A percentile compares a stretch with the other conserved stretches of the same genome.
Evolutionary conservation across 2,888 invertebrate genomes (phyloP).

Genomic region (Amaurobius ferox): DNA sequence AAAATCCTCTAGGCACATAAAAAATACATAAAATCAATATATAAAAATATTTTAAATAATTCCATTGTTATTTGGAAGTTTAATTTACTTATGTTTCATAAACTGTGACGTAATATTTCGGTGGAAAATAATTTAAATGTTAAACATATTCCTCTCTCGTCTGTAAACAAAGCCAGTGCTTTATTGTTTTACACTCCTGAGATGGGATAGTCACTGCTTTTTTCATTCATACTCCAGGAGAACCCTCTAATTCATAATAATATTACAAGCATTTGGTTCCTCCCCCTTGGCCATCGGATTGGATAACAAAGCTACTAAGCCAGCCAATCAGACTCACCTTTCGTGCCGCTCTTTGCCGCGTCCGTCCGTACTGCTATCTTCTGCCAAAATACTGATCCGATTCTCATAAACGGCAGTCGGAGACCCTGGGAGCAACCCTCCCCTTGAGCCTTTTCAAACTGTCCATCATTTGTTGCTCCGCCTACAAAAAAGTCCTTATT

Average conservation of each 20-base stretch:
- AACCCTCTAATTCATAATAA: slow-evolving; percentile 61
- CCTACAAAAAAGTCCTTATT: slow-evolving; percentile 27
- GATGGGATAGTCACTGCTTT: background rate
- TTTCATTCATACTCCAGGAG: slow-evolving; percentile 40
- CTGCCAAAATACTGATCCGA: slow-evolving; percentile 68
- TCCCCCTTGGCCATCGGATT: slow-evolving; percentile 70
- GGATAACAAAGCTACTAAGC: slow-evolving; percentile 72
- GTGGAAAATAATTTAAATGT: too few species aligned
- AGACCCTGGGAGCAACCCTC: slow-evolving; percentile 42
- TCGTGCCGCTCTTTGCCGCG: slow-evolving; percentile 61
- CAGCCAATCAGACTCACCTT: slow-evolving; percentile 71
- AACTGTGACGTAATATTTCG: too few species aligned
- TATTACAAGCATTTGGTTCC: slow-evolving; percentile 67
- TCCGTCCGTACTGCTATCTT: slow-evolving; percentile 49
- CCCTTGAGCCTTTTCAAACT: slow-evolving; percentile 17
- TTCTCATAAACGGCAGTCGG: slow-evolving; percentile 48
- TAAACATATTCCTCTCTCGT: too few species aligned
- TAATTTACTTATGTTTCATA: too few species aligned
- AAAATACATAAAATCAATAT: too few species aligned
- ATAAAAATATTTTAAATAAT: too few species aligned
- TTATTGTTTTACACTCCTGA: background rate
- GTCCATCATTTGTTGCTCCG: slow-evolving; percentile 34
- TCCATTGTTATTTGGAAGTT: too few species aligned
- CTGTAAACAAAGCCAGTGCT: background rate
- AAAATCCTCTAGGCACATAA: too few species aligned